Evolutionary conservation across 2,888 invertebrate species (phyloP).

Genomic region (Cremastinae sp.): DNA sequence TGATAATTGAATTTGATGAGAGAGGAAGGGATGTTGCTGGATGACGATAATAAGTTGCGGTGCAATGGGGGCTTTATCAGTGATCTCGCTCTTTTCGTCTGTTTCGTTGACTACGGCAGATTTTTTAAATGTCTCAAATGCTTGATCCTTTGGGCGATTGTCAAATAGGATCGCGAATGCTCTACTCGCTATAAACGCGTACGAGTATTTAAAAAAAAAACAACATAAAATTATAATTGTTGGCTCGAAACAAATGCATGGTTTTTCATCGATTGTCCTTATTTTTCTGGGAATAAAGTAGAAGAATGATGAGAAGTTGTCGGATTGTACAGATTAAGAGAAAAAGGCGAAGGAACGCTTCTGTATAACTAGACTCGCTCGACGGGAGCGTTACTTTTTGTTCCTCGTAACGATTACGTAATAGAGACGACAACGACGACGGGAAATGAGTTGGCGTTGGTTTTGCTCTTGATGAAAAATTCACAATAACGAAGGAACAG

Average conservation of each 20-base stretch:
- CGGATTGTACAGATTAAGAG: conserved; percentile 56
- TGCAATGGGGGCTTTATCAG: conserved; percentile 22
- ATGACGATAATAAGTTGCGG: conserved; percentile 7
- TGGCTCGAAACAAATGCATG: conserved; percentile 36
- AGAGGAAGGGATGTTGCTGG: conserved; percentile 28
- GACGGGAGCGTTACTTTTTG: conserved; percentile 30
- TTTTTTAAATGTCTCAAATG: conserved; percentile 28
- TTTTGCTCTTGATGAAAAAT: conserved; percentile 24
- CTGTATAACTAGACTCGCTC: conserved; percentile 45
- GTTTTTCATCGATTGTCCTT: conserved; percentile 7
- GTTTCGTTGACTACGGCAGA: background rate
- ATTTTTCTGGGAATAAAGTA: conserved; percentile 57
- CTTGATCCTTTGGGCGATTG: conserved; percentile 7
- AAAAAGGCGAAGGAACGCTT: conserved; percentile 66
- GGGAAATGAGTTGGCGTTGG: background rate
- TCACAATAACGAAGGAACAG: conserved; percentile 71
- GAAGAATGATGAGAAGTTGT: conserved; percentile 64
- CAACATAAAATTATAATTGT: conserved; percentile 12
- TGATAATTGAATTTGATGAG: background rate
- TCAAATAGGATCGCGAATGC: conserved; percentile 45
- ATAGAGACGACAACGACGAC: too few species aligned
- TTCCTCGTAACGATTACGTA: background rate
- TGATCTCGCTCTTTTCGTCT: conserved; percentile 34
- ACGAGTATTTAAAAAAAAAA: too few species aligned
- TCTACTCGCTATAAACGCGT: conserved; percentile 58